These are phyloP conservation scores for Okamejei kenojei DNA, from an alignment of 2,797 vertebrate species.

Conservation along the genomic window DNA sequence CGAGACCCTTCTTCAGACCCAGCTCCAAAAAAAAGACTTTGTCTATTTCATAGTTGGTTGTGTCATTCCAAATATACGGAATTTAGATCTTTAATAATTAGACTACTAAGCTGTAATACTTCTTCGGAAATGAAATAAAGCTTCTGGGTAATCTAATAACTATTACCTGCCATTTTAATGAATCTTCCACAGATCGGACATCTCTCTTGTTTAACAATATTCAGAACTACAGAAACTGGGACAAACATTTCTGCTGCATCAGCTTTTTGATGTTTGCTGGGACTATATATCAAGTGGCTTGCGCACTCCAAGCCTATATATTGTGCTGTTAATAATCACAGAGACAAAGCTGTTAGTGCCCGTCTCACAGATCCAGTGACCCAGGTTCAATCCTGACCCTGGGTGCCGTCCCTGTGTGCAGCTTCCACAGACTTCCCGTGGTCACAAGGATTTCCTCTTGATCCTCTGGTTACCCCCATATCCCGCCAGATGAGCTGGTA, in stretches of 20 bases:
- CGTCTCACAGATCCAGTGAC: no score
- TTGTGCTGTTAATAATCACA: neutral
- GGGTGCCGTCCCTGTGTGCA: no score
- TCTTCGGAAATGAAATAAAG: neutral
- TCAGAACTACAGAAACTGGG: neutral
- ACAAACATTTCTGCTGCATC: constrained; percentile 12
- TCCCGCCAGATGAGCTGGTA: no score
- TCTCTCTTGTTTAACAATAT: neutral
- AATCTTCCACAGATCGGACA: neutral
- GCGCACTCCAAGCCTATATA: neutral
- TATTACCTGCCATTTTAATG: neutral
- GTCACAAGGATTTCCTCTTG: no score
- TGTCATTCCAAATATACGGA: neutral
- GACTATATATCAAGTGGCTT: neutral
- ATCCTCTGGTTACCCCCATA: no score
- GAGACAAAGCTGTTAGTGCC: no score
- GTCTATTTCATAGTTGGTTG: neutral
- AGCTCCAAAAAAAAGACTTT: no score
- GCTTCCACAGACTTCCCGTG: no score
- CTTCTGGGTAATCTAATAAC: neutral
- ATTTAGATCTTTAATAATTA: neutral
- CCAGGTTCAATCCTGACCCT: no score
- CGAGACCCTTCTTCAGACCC: no score
- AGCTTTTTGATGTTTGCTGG: neutral
- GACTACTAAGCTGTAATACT: neutral